Evolutionary conservation across 1,140 invertebrate species (phyloP), one percentile per base, ranked within the genome.

Genomic region (Aphaenogaster floridana): DNA sequence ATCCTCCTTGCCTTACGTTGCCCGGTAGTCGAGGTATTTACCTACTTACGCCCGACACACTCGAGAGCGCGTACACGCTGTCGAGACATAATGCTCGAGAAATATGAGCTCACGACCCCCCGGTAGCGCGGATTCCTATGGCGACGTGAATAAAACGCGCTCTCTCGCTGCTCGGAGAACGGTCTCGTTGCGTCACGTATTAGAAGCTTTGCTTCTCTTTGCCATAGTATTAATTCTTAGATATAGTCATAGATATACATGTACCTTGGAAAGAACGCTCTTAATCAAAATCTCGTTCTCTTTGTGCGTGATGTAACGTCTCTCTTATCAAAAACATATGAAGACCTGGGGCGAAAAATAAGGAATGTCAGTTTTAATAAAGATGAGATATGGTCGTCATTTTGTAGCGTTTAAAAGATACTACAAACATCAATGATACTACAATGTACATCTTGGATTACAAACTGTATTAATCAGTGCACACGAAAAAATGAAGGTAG

Each of bases 51-150:
- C 61, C 87, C 48, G 85, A 79, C 85, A 91, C 86, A 89, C 28
- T 28, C 88, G 86, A 57, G 90, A 74, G 92, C 88, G 86, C 86
- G 90, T 90, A 88, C 86, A 84, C 89, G 89, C 89, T 87, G 89
- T 91, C 90, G 63, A 69, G 92, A 89, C 90, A 92, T 92, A 93
- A 93, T 93, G 89, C 91, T 90, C 88, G 90, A 92, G 92, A 94
- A 93, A 93, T 93, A 93, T 93, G 92, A 91, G 92, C 93, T 93
- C 93, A 94, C 91, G 93, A 93, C 93, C 92, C 90, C 83, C 86
- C 85, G 87, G 89, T 90, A 86, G 88, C 90, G 89, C 91, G 87
- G 91, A 91, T 93, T 92, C 91, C 80, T 84, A 63, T 89, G 91
- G 93, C 92, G 92, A 93, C 93, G 92, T 89, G 92, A 93, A 93